Conservation (phyloP, 2,113 vertebrate species). For the Entelurus aequoreus region DNA sequence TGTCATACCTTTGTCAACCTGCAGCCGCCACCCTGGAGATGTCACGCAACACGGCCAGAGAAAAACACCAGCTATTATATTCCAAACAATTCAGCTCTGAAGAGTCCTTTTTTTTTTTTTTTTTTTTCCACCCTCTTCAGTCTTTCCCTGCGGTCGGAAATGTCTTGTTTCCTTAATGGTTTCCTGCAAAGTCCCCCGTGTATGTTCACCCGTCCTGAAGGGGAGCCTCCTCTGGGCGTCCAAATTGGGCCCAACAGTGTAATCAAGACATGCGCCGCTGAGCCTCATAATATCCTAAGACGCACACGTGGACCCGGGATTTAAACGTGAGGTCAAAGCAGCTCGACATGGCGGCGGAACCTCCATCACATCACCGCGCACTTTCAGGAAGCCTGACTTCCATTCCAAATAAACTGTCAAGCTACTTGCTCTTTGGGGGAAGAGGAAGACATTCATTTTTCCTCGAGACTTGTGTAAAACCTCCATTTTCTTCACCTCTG, state of each 20-base stretch:
- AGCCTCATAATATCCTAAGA: constrained; percentile 27
- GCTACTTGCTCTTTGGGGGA: constrained; percentile 32
- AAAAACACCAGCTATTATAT: constrained; percentile 25
- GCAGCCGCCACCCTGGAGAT: constrained; percentile 39
- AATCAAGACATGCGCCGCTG: constrained; percentile 44
- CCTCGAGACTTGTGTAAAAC: constrained; percentile 11
- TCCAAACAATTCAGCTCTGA: constrained; percentile 35
- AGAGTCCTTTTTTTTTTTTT: constrained; percentile 34
- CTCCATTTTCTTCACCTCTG: constrained; percentile 48
- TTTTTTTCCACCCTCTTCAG: constrained; percentile 1
- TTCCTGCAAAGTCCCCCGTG: constrained; percentile 67
- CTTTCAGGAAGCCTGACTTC: constrained; percentile 26
- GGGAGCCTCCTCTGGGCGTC: constrained; percentile 42
- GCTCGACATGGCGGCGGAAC: constrained; percentile 9
- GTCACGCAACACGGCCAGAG: constrained; percentile 18
- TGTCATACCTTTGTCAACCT: background rate
- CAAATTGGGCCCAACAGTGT: constrained; percentile 41
- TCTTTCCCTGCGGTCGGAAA: constrained; percentile 66
- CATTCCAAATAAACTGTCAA: constrained; percentile 21
- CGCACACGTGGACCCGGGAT: constrained; percentile 23
- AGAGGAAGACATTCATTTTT: constrained; percentile 32
- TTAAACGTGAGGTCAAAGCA: constrained; percentile 18
- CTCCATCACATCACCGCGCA: constrained; percentile 11
- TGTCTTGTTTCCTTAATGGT: constrained; percentile 70
- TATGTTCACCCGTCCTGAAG: constrained; percentile 44